A percentile compares a stretch with the other conserved stretches of the same genome.
Conservation (phyloP, 2,113 vertebrate genomes). For the Archilochus colubris region DNA sequence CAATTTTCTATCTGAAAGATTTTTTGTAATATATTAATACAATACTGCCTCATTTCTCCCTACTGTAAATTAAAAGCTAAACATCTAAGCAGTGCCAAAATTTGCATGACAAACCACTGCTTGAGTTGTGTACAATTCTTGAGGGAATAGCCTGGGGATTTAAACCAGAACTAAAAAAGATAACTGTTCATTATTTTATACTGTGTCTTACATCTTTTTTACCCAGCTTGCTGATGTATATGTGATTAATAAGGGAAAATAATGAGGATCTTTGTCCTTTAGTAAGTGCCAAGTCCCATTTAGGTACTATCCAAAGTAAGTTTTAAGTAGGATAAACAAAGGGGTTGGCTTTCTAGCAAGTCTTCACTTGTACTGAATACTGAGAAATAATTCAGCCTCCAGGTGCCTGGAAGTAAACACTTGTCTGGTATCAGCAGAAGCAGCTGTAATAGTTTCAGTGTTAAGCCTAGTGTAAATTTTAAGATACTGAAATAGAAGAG, state of each 20-base stretch:
- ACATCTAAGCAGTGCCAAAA: background rate
- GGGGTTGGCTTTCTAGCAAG: background rate
- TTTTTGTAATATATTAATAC: background rate
- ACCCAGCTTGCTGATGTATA: background rate
- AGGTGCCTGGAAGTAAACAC: background rate
- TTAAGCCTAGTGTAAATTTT: background rate
- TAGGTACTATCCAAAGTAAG: background rate
- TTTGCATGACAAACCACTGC: background rate
- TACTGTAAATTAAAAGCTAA: background rate
- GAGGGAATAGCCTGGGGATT: background rate
- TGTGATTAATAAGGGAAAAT: background rate
- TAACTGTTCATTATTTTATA: background rate
- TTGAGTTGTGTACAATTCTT: background rate
- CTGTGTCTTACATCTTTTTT: background rate
- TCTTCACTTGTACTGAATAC: background rate
- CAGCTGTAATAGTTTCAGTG: background rate
- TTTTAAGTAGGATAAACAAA: background rate
- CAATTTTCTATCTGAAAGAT: background rate
- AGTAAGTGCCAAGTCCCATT: background rate
- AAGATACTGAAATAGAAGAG: background rate
- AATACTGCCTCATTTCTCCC: background rate
- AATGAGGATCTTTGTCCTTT: background rate
- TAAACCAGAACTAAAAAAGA: background rate
- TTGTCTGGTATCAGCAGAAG: background rate
- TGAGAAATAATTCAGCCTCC: background rate